phyloP scores from a whole-genome alignment of 2,797 vertebrate species.

The Amazona ochrocephala region DNA sequence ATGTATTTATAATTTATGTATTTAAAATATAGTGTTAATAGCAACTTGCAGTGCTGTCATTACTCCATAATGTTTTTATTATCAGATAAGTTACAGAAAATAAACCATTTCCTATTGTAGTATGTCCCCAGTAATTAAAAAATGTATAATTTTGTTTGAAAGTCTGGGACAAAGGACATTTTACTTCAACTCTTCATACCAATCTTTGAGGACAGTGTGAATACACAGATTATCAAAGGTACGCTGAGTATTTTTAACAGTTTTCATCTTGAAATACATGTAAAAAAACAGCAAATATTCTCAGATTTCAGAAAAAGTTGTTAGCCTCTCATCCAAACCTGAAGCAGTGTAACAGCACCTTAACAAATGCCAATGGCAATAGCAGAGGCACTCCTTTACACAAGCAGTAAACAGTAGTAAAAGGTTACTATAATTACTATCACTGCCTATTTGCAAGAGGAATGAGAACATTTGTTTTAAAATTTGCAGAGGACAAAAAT shows the following conservation, averaged over 20 bases:
- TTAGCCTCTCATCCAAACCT: background rate
- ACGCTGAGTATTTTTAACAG: background rate
- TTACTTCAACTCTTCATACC: background rate
- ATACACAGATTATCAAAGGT: background rate
- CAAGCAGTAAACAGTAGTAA: background rate
- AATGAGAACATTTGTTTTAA: background rate
- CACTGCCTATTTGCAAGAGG: background rate
- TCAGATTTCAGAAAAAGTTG: background rate
- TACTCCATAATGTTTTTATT: constrained; percentile 1
- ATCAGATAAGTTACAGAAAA: background rate
- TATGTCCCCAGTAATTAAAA: background rate
- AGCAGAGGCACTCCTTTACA: background rate
- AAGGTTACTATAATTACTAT: background rate
- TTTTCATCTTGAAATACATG: background rate
- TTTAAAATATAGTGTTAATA: background rate
- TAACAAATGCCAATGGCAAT: background rate
- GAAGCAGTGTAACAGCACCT: background rate
- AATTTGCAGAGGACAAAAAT: background rate
- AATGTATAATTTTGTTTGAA: background rate
- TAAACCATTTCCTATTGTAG: background rate
- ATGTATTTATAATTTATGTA: background rate
- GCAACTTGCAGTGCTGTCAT: background rate
- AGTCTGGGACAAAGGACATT: background rate
- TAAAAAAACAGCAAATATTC: background rate
- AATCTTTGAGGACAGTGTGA: background rate